Evolutionary conservation across 1,140 invertebrate genomes (phyloP).

Genomic region (Drosophila ercepeae): DNA sequence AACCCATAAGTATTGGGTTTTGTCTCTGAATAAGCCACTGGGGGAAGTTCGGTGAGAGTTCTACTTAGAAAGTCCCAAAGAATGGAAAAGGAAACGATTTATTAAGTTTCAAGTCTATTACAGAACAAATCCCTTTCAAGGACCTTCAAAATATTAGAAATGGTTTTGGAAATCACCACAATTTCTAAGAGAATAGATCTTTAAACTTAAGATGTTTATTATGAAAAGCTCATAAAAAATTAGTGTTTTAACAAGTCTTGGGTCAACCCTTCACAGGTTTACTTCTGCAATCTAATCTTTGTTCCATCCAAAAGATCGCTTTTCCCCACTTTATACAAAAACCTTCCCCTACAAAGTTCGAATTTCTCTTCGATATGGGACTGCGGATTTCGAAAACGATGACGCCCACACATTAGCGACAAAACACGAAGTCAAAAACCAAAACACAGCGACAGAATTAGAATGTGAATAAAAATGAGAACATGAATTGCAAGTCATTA

Average conservation of each 20-base stretch:
- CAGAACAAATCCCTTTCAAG: no score
- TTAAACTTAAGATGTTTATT: no score
- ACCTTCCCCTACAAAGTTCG: slow-evolving; percentile 35
- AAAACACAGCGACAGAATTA: slow-evolving; percentile 33
- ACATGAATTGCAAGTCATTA: slow-evolving; percentile 59
- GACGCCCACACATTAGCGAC: slow-evolving; percentile 64
- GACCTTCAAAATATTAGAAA: no score
- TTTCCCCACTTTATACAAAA: not conserved
- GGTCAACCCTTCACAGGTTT: no score
- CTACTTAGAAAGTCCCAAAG: slow-evolving; percentile 1
- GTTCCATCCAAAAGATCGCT: not conserved
- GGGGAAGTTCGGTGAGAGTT: slow-evolving; percentile 14
- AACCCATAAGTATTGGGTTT: not conserved
- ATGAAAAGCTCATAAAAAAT: no score
- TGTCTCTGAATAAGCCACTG: not conserved
- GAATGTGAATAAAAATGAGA: slow-evolving; percentile 30
- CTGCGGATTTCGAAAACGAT: slow-evolving; percentile 55
- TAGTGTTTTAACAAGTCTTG: no score
- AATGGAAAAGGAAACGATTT: not conserved
- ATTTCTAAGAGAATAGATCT: no score
- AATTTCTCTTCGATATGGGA: slow-evolving; percentile 3
- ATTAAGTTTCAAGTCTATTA: no score
- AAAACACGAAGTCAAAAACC: slow-evolving; percentile 17
- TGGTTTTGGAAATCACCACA: no score
- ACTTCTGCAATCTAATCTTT: no score